Evolutionary conservation across 2,113 vertebrate genomes (phyloP), one percentile per base, ranked within the genome.

Genomic region (Polypterus senegalus): DNA sequence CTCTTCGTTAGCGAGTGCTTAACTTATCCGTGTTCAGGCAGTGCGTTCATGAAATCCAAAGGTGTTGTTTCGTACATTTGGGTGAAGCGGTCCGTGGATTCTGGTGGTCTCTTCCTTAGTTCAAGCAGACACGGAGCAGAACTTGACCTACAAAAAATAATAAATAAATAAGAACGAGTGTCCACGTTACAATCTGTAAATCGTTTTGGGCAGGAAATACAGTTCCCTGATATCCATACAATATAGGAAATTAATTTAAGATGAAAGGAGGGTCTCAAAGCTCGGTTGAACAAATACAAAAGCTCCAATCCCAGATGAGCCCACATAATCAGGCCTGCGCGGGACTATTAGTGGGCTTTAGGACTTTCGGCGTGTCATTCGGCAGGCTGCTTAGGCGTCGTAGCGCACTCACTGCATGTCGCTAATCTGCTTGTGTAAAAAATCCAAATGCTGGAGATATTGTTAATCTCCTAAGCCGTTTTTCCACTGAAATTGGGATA

Each of bases 381-480:
- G 63, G 69, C 78, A 73, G 80, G 74, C 72, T 81, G 27, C 27
- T 27, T 27, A 27, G 27, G 27, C 27, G 27, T 63, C 58, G 66
- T 75, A 10, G 51, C 51, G 10, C 51, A 4, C 77, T 46, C 27
- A 73, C 64, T 65, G 66, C 65, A 68, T 70, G 71, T 72, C 64
- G 68, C 73, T 83, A 79, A 80, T 83, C 73, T 78, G 76, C 75
- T 76, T 64, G 9, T 27, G 49, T 44, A 11, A 66, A 76, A 70
- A 74, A 76, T 63, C 66, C 68, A 66, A 64, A 64, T 69, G 66
- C 67, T 60, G 77, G 79, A 80, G 82, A 82, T 79, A 79, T 79
- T 78, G 76, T 69, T 77, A 82, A 80, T 81, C 72, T 77, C 69
- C 62, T 49, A 70, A 74, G 73, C 73, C 72, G 27, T 64, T 72